Conservation (phyloP, 2,888 invertebrate genomes). For the Deroplatys truncata region DNA sequence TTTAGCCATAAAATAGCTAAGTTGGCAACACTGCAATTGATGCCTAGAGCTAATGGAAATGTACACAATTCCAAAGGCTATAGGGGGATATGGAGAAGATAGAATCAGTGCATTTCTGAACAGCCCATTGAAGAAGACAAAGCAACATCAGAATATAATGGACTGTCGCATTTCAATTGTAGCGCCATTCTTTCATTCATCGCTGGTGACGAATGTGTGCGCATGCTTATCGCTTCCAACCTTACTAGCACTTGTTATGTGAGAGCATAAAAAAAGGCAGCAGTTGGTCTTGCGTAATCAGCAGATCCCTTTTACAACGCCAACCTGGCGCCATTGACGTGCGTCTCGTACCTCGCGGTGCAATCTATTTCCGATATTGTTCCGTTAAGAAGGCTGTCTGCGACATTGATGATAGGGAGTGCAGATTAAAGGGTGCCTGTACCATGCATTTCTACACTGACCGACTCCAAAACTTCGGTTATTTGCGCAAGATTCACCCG, state of each 20-base stretch:
- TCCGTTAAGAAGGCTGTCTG: not conserved
- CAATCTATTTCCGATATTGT: not conserved
- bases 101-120: too few species aligned
- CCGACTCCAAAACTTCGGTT: too few species aligned
- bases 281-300: conserved; percentile 15
- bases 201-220: not conserved
- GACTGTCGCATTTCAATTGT: not conserved
- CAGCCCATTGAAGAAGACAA: too few species aligned
- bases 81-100: too few species aligned
- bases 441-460: too few species aligned
- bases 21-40: too few species aligned
- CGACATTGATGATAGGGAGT: too few species aligned
- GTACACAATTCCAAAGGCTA: too few species aligned
- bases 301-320: conserved; percentile 5
- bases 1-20: too few species aligned
- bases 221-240: not conserved
- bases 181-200: not conserved
- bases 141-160: not conserved
- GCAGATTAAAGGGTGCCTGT: too few species aligned
- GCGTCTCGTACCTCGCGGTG: not conserved
- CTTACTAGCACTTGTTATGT: not conserved
- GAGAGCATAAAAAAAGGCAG: not conserved
- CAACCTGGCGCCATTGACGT: not conserved
- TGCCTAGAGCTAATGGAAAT: too few species aligned
- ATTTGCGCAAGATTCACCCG: too few species aligned